Evolutionary conservation across 2,113 vertebrate genomes (phyloP).

Genomic region (Semnornis frantzii): DNA sequence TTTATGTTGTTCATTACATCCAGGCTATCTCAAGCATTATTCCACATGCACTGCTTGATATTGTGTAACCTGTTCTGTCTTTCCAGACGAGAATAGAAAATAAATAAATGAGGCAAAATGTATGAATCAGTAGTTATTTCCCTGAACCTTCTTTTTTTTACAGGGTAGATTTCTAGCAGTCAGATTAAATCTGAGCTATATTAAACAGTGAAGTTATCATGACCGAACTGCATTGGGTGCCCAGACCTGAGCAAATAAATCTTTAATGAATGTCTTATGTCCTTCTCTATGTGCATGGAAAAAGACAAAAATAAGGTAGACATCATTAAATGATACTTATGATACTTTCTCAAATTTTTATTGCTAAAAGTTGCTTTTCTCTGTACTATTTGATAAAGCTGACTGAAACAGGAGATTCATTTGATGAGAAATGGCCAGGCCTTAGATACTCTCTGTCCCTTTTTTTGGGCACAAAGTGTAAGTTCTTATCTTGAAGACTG

Average conservation of each 20-base stretch:
- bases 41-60: not conserved
- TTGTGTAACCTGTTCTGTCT: not conserved
- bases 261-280: not conserved
- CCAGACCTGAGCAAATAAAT: not conserved
- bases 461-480: not conserved
- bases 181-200: not conserved
- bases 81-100: constrained; percentile 7
- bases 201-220: not conserved
- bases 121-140: not conserved
- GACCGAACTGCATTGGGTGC: not conserved
- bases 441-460: not conserved
- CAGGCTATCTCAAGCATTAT: not conserved
- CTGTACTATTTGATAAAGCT: not conserved
- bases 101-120: not conserved
- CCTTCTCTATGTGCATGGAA: not conserved
- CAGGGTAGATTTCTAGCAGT: not conserved
- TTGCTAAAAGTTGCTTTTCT: not conserved
- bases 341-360: not conserved
- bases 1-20: constrained; percentile 8
- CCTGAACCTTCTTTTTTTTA: not conserved
- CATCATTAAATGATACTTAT: not conserved
- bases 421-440: not conserved
- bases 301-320: not conserved
- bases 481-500: not conserved
- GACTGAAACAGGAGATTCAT: not conserved